These are phyloP conservation scores for Halictus ligatus DNA, from an alignment of 2,888 invertebrate species.

Conservation along the genomic window DNA sequence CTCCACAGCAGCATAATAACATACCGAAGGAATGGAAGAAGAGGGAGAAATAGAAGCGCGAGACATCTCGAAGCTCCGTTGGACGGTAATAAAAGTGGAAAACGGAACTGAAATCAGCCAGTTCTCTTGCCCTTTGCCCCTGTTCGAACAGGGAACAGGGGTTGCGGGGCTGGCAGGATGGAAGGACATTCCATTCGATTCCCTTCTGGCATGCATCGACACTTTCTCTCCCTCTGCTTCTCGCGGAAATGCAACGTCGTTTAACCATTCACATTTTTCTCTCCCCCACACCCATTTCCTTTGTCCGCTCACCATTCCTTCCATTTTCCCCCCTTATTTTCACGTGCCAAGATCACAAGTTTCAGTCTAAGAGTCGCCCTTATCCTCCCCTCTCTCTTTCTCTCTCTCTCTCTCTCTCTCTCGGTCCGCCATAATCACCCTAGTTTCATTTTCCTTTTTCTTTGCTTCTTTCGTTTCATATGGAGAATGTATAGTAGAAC, in stretches of 20 bases:
- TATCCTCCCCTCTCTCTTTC: constrained; percentile 23
- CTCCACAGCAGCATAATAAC: constrained; percentile 6
- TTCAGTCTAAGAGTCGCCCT: constrained; percentile 77
- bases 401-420: constrained; percentile 21
- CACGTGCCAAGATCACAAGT: constrained; percentile 75
- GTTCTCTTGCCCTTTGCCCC: background rate
- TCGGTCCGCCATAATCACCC: background rate
- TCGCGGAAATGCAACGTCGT: constrained; percentile 69
- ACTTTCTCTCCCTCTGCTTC: constrained; percentile 17
- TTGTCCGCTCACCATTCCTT: constrained; percentile 23
- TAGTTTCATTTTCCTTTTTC: background rate
- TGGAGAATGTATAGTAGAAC: constrained; percentile 76
- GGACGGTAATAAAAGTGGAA: constrained; percentile 8
- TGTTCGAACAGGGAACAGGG: constrained; percentile 8
- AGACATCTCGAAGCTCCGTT: constrained; percentile 11
- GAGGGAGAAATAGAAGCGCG: constrained; percentile 51
- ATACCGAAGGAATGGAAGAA: constrained; percentile 49
- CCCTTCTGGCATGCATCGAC: constrained; percentile 21
- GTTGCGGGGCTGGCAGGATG: background rate
- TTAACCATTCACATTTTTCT: constrained; percentile 47
- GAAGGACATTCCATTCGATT: constrained; percentile 54
- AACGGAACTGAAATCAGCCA: constrained; percentile 32
- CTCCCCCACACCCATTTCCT: background rate
- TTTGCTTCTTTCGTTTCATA: background rate
- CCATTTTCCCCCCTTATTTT: constrained; percentile 52